These are phyloP conservation scores for Microplitis deprimator DNA, from an alignment of 2,888 invertebrate species.

Conservation along the genomic window DNA sequence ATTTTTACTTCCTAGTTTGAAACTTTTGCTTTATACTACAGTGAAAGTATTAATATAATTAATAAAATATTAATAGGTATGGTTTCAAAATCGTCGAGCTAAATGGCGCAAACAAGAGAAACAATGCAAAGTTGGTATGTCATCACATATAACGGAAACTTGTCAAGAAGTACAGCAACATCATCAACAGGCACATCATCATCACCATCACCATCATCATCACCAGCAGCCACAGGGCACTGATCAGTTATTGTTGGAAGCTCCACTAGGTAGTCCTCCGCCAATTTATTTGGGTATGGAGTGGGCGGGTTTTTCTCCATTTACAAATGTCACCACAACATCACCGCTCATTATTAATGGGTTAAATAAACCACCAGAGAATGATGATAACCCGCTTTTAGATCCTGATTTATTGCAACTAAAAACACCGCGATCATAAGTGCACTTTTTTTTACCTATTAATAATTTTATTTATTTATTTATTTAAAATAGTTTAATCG, in stretches of 20 bases:
- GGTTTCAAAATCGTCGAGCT: conserved; percentile 72
- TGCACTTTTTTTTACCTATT: conserved; percentile 13
- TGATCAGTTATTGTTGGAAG: conserved; percentile 65
- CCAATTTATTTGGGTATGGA: conserved; percentile 71
- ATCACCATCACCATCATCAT: conserved; percentile 52
- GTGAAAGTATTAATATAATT: too few relatives aligned
- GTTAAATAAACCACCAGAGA: conserved; percentile 63
- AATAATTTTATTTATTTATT: conserved; percentile 11
- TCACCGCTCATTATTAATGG: conserved; percentile 66
- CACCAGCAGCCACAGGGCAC: conserved; percentile 58
- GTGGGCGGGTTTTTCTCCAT: conserved; percentile 70
- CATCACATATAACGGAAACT: conserved; percentile 60
- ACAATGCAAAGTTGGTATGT: conserved; percentile 64
- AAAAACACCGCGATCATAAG: conserved; percentile 67
- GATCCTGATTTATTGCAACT: conserved; percentile 68
- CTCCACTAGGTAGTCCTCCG: conserved; percentile 68
- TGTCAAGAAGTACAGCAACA: conserved; percentile 56
- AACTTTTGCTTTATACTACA: too few relatives aligned
- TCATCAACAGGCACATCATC: conserved; percentile 48
- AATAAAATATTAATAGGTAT: conserved; percentile 58
- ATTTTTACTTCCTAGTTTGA: neutral
- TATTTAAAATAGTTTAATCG: conserved; percentile 10
- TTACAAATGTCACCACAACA: conserved; percentile 61
- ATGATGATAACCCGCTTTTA: conserved; percentile 66
- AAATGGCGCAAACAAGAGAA: conserved; percentile 76